phyloP scores from a whole-genome alignment of 2,888 invertebrate genomes.

The Ceraclea dissimilis region DNA sequence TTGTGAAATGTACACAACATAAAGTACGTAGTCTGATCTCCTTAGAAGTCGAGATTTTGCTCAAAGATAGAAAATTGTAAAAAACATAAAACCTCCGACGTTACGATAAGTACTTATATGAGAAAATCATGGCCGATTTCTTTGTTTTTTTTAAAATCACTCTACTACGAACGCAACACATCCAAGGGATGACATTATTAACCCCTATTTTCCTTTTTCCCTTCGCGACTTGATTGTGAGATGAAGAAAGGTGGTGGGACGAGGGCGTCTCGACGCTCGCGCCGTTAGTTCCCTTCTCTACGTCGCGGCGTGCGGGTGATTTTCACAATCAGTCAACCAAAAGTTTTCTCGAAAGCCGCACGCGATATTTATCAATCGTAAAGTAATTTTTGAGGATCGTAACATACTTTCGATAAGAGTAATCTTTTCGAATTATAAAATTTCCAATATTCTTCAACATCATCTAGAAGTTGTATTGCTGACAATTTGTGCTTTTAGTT shows the following conservation, averaged over 20 bases:
- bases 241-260: slow-evolving; percentile 9
- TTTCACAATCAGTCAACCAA: slow-evolving; percentile 3
- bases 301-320: slow-evolving; percentile 23
- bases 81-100: too few relatives aligned
- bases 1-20: too few relatives aligned
- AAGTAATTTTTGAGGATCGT: not conserved
- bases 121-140: not conserved
- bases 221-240: slow-evolving; percentile 9
- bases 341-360: slow-evolving; percentile 6
- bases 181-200: not conserved
- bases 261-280: slow-evolving; percentile 15
- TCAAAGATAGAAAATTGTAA: too few relatives aligned
- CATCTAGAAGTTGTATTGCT: too few relatives aligned
- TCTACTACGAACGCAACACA: not conserved
- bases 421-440: too few relatives aligned
- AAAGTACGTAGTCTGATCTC: too few relatives aligned
- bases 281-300: slow-evolving; percentile 23
- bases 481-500: too few relatives aligned
- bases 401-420: too few relatives aligned
- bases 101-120: too few relatives aligned
- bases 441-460: too few relatives aligned
- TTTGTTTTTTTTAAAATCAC: not conserved
- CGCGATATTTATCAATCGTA: slow-evolving; percentile 8
- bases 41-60: too few relatives aligned
- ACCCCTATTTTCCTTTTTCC: not conserved